A percentile compares a stretch with the other conserved stretches of the same genome.
phyloP scores from a whole-genome alignment of 2,797 vertebrate species.

The Melanotaenia pygmaea region DNA sequence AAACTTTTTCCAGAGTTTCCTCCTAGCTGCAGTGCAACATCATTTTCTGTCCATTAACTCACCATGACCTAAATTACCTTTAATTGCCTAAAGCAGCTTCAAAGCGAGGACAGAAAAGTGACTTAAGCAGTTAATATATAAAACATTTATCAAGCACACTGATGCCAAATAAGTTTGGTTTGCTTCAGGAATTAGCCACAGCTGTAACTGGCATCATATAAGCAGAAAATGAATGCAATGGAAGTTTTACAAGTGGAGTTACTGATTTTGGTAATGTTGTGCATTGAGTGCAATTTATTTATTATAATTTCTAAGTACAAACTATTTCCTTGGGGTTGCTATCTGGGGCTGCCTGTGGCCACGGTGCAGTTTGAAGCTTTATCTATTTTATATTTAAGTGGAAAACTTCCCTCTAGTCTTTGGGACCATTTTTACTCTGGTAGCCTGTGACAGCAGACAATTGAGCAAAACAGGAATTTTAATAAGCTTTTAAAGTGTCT shows the following conservation, averaged over 20 bases:
- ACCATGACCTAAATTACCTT: conserved; percentile 59
- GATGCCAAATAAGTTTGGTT: conserved; percentile 18
- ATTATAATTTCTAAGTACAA: not conserved
- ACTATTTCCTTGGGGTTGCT: not conserved
- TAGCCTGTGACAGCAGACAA: not conserved
- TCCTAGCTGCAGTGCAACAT: conserved; percentile 51
- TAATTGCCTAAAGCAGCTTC: conserved; percentile 40
- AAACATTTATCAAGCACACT: conserved; percentile 36
- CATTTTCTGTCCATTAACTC: conserved; percentile 64
- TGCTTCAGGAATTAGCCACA: conserved; percentile 7
- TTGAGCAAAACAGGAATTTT: too few species aligned
- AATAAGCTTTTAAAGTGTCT: not conserved
- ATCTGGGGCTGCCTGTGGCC: not conserved
- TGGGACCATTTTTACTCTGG: not conserved
- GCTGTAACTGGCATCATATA: not conserved
- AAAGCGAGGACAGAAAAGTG: conserved; percentile 23
- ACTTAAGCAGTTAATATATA: conserved; percentile 42
- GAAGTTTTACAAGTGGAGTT: not conserved
- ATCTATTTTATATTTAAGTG: not conserved
- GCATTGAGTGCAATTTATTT: not conserved
- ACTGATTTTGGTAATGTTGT: not conserved
- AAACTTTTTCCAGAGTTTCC: conserved; percentile 41
- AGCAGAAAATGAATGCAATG: not conserved
- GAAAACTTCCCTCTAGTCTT: not conserved
- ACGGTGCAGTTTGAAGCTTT: not conserved